Percentiles rank a stretch among this genome's conserved stretches.
Conservation (phyloP, 2,888 invertebrate genomes). For the Lasioglossum figueresi region DNA sequence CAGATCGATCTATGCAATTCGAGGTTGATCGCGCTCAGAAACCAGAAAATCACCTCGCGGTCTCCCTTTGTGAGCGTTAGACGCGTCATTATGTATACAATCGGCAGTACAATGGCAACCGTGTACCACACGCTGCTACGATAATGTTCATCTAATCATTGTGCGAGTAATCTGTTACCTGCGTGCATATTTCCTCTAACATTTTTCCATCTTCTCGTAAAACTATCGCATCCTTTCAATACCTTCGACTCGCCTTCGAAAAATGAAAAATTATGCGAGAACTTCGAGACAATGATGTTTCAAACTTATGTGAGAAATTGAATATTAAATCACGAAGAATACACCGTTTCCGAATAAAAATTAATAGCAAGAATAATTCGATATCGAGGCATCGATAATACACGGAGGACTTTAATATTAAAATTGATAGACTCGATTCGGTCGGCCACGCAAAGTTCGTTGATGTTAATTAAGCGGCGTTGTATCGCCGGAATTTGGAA, state of each 20-base stretch:
- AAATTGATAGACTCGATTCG: background rate
- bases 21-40: background rate
- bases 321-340: background rate
- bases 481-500: background rate
- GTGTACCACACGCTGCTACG: background rate
- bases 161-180: background rate
- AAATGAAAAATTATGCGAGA: background rate
- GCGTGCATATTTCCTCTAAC: background rate
- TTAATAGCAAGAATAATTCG: background rate
- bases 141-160: background rate
- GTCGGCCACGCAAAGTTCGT: background rate
- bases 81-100: background rate
- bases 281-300: background rate
- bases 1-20: background rate
- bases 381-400: background rate
- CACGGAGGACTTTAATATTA: background rate
- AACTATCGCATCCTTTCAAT: background rate
- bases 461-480: background rate
- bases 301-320: background rate
- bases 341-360: background rate
- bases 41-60: background rate
- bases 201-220: background rate
- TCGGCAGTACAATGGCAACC: background rate
- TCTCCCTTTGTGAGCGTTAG: slow-evolving; percentile 4
- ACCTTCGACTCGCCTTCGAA: background rate